Evolutionary conservation across 1,140 invertebrate species (phyloP), one percentile per base, ranked within the genome.

Genomic region (Orius laevigatus): DNA sequence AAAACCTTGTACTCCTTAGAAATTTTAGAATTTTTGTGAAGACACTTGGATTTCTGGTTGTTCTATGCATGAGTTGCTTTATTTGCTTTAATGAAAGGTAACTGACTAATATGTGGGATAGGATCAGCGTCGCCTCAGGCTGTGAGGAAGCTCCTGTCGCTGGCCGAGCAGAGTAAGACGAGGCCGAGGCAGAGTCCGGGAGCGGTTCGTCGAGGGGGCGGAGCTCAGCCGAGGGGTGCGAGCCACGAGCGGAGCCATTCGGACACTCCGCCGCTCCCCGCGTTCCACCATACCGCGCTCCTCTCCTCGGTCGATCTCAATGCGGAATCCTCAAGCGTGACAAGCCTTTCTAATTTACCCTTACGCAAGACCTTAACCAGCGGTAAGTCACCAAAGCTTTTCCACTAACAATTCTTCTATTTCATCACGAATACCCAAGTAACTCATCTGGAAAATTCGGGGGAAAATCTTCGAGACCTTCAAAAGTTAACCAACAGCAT

Each of bases 61-160:
- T 12, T 12, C 15, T 12, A 15, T 15, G 36, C 15, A 38, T 12
- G n/a, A 4, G 3, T 38, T 38, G n/a, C 4, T 19, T 11, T 42
- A 5, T 42, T 42, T 2, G 18, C 14, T 25, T 38, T 14, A 18
- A n/a, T n/a, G 8, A 25, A 8, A 4, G 25, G 8, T 25, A 25
- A 25, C 25, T 25, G 3, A 25, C 25, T 25, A 25, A 25, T 20
- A 45, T 45, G 10, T 50, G 62, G 78, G 79, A 25, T 25, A 67
- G 90, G 91, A 54, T 86, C 91, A 25, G 90, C 90, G 20, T 95
- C 91, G 18, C 92, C 92, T 3, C 90, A 96, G 67, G 88, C 91
- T 1, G 88, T 96, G 3, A 74, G 89, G 53, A 96, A 96, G 62
- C 76, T 96, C 60, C 68, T 96, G 49, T 79, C 90, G 2, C 69